These are phyloP conservation scores for Periphyllus acericola DNA, from an alignment of 2,888 invertebrate genomes.

Conservation along the genomic window DNA sequence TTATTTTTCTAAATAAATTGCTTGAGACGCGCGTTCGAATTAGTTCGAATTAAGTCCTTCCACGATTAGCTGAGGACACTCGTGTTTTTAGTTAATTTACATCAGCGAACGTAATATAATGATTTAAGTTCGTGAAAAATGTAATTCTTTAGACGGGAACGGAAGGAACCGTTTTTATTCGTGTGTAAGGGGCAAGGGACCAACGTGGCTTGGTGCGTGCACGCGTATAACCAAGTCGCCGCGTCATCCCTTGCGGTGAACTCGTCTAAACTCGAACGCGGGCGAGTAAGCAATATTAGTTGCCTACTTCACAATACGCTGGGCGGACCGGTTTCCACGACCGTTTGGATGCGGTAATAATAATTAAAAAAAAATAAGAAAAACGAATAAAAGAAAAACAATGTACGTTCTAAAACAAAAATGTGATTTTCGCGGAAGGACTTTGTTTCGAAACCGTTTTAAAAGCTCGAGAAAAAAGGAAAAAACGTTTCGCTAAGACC, in stretches of 20 bases:
- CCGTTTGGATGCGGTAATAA: neutral
- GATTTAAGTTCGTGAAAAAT: too few species aligned
- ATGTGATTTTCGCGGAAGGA: neutral
- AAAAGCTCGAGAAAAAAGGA: neutral
- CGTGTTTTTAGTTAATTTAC: too few species aligned
- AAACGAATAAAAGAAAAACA: neutral
- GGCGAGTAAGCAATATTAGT: conserved; percentile 50
- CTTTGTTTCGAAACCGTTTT: neutral
- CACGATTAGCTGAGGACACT: too few species aligned
- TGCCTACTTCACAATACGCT: conserved; percentile 27
- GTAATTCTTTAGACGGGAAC: too few species aligned
- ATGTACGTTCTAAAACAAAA: neutral
- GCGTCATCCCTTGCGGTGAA: neutral
- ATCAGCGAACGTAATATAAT: too few species aligned
- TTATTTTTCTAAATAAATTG: too few species aligned
- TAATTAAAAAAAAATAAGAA: too few species aligned
- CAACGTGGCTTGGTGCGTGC: neutral
- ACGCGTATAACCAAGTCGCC: neutral
- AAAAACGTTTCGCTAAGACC: neutral
- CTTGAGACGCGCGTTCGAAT: too few species aligned
- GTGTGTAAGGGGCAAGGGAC: neutral
- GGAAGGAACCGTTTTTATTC: too few species aligned
- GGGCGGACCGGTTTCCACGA: conserved; percentile 25
- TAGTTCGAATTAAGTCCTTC: too few species aligned
- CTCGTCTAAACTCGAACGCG: neutral